These are phyloP conservation scores for Haliclona indistincta DNA, from an alignment of 37 sponge, comb jelly and placozoan genomes.

Conservation along the genomic window DNA sequence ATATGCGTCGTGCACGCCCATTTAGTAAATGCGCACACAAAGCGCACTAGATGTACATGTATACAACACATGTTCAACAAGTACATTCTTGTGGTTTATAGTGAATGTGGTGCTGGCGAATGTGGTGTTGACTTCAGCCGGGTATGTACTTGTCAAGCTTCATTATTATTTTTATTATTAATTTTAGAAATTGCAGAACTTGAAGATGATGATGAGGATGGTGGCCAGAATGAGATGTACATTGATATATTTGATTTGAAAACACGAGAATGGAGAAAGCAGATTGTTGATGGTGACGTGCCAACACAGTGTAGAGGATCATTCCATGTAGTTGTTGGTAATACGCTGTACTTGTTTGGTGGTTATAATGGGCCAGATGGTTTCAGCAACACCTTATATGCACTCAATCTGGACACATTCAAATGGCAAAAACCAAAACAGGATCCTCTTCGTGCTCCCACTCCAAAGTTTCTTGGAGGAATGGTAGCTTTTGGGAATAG, in stretches of 20 bases:
- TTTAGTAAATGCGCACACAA: too few relatives aligned
- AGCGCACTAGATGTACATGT: too few relatives aligned
- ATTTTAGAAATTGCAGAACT: too few relatives aligned
- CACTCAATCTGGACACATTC: not conserved
- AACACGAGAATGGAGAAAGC: slow-evolving; percentile 6
- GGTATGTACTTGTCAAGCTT: too few relatives aligned
- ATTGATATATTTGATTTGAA: not conserved
- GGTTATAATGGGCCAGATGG: not conserved
- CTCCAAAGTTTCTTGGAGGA: not conserved
- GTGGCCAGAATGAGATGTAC: too few relatives aligned
- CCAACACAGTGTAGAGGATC: not conserved
- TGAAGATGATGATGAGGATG: too few relatives aligned
- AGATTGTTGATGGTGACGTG: slow-evolving; percentile 3
- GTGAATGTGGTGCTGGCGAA: too few relatives aligned
- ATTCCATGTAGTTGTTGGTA: not conserved
- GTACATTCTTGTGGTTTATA: too few relatives aligned
- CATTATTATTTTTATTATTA: too few relatives aligned
- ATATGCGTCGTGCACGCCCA: too few relatives aligned
- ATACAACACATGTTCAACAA: too few relatives aligned
- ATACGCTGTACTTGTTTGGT: slow-evolving; percentile 4
- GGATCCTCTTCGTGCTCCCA: not conserved
- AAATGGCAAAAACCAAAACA: not conserved
- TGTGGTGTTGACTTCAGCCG: too few relatives aligned
- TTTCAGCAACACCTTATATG: not conserved
- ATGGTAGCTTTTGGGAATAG: not conserved